Evolutionary conservation across 2,888 invertebrate genomes (phyloP), one percentile per base, ranked within the genome.

Genomic region (Temnothorax ravouxi): DNA sequence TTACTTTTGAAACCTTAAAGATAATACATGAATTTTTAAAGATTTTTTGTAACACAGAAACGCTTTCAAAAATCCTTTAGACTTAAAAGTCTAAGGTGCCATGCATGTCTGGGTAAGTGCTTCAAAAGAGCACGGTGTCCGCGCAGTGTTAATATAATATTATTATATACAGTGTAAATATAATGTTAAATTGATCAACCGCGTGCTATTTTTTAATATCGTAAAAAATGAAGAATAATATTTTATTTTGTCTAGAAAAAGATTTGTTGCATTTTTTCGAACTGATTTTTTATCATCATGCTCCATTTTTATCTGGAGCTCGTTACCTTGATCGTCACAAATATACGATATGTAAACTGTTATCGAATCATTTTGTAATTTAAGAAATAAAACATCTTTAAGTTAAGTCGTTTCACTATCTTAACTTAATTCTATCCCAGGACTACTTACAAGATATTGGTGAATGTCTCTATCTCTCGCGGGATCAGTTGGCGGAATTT

Each of bases 391-490:
- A 66, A 29, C 8, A 3, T 67, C 9, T 47, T 47, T 47, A 59
- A 25, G 6, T 59, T 59, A 44, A 59, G 13, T 44, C 25, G 18
- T 15, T 25, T 50, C n/a, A 3, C 50, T 15, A 56, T 72, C 18
- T 44, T 29, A 74, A 72, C 25, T 56, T 61, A 74, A 75, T 75
- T 8, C 9, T 47, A 47, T 34, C 8, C 8, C 1, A 21, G 9
- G 13, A 34, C n/a, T 47, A 38, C 21, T n/a, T 34, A 21, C 38
- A 62, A 75, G 34, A 75, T 50, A 62, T 64, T 50, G 25, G 52
- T 38, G 41, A 62, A 76, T 62, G 52, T 76, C 64, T 76, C 38
- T 50, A 38, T 76, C 38, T 76, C 54, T 76, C 79, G 44, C 21
- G 44, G 62, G 52, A 67, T 64, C 44, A 54, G 80, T 47, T 67